A percentile compares a stretch with the other conserved stretches of the same genome.
Evolutionary conservation across 2,113 vertebrate species (phyloP).

Genomic region (Nesospiza acunhae): DNA sequence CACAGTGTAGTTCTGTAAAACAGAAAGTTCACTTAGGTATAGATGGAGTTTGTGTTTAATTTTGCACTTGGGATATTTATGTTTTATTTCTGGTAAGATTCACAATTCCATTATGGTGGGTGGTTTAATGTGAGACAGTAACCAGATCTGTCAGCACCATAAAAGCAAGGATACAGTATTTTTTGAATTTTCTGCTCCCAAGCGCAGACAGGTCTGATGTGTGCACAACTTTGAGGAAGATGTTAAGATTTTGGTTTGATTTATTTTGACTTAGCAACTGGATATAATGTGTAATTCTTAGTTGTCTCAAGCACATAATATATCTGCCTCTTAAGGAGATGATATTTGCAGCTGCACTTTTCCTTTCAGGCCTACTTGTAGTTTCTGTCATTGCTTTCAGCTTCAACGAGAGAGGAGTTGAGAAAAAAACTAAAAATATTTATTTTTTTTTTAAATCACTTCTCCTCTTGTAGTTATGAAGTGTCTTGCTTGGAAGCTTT

Average conservation of each 20-base stretch:
- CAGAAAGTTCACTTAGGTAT: background rate
- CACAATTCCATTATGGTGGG: background rate
- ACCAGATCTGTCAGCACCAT: background rate
- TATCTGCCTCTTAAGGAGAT: background rate
- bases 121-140: background rate
- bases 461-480: background rate
- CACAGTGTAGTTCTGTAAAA: background rate
- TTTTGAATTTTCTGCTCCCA: background rate
- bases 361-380: background rate
- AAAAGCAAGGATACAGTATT: background rate
- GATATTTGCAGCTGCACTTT: background rate
- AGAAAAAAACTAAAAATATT: fast-evolving
- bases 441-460: background rate
- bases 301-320: background rate
- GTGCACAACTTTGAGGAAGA: background rate
- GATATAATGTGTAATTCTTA: background rate
- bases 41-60: background rate
- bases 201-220: background rate
- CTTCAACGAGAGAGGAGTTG: background rate
- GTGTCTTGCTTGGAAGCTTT: background rate
- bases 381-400: background rate
- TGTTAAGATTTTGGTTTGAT: background rate
- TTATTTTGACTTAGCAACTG: background rate
- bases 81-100: background rate
- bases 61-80: background rate